phyloP scores from a whole-genome alignment of 2,888 invertebrate species.

The Junonia oenone region DNA sequence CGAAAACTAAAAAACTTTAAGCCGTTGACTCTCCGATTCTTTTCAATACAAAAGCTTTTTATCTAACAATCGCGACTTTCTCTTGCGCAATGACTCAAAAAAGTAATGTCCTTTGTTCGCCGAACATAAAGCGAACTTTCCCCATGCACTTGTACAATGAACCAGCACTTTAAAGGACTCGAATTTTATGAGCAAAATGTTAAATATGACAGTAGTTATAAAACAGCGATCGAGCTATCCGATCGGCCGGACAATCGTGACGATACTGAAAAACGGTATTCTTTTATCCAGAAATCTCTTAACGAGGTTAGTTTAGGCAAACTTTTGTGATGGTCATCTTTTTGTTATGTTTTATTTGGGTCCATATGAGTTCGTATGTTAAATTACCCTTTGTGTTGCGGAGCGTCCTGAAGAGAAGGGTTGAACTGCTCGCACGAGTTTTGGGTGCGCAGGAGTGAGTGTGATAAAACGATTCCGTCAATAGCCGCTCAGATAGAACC shows the following conservation, averaged over 20 bases:
- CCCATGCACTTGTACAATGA: constrained; percentile 51
- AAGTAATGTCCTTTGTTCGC: constrained; percentile 50
- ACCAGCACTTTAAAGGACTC: constrained; percentile 36
- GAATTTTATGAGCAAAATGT: constrained; percentile 37
- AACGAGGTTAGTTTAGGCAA: constrained; percentile 79
- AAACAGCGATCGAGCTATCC: constrained; percentile 67
- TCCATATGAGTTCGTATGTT: constrained; percentile 68
- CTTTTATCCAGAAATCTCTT: constrained; percentile 77
- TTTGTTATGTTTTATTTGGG: constrained; percentile 69
- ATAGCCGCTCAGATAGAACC: constrained; percentile 49
- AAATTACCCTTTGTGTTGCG: constrained; percentile 56
- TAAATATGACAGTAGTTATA: constrained; percentile 43
- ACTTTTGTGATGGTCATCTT: constrained; percentile 75
- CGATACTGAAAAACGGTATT: constrained; percentile 78
- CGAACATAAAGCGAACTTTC: constrained; percentile 60
- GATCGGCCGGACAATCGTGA: constrained; percentile 73
- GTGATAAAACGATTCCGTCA: constrained; percentile 61
- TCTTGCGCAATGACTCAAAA: constrained; percentile 62
- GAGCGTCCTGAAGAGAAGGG: constrained; percentile 49
- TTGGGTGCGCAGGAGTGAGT: constrained; percentile 67
- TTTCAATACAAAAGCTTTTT: constrained; percentile 62
- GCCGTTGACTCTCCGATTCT: constrained; percentile 51
- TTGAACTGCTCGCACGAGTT: constrained; percentile 53
- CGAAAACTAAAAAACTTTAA: constrained; percentile 63
- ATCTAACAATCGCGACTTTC: constrained; percentile 65